phyloP scores from a whole-genome alignment of 1,140 invertebrate genomes.

The Hypsibius dujardini region DNA sequence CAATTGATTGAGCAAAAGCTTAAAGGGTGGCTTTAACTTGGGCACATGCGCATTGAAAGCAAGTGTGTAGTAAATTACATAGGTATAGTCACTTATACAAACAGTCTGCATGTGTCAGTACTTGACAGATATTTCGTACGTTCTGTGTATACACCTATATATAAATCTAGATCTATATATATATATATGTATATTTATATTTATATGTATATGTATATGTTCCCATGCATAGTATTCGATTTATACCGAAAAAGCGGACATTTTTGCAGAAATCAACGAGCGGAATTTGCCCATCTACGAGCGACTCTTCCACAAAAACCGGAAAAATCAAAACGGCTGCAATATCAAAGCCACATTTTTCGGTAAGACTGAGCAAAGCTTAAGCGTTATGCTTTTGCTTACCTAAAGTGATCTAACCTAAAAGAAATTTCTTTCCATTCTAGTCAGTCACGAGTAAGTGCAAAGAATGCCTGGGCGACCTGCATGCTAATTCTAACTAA shows the following conservation, averaged over 20 bases:
- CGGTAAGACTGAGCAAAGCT: constrained; percentile 11
- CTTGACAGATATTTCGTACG: not conserved
- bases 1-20: too few species aligned
- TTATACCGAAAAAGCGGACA: not conserved
- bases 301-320: constrained; percentile 17
- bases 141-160: not conserved
- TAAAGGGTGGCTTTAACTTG: too few species aligned
- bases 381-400: too few species aligned
- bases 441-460: constrained; percentile 10
- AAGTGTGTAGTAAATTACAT: too few species aligned
- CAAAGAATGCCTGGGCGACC: not conserved
- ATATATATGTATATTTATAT: too few species aligned
- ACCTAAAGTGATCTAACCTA: too few species aligned
- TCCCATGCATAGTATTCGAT: not conserved
- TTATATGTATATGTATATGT: too few species aligned
- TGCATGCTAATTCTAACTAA: not conserved
- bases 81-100: too few species aligned
- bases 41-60: too few species aligned
- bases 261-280: constrained; percentile 15
- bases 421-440: not conserved
- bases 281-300: constrained; percentile 9
- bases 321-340: constrained; percentile 37
- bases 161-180: not conserved
- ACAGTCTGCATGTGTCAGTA: too few species aligned
- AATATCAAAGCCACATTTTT: constrained; percentile 41